Evolutionary conservation across 1,140 invertebrate species (phyloP).

Genomic region (Drosophila athabasca): DNA sequence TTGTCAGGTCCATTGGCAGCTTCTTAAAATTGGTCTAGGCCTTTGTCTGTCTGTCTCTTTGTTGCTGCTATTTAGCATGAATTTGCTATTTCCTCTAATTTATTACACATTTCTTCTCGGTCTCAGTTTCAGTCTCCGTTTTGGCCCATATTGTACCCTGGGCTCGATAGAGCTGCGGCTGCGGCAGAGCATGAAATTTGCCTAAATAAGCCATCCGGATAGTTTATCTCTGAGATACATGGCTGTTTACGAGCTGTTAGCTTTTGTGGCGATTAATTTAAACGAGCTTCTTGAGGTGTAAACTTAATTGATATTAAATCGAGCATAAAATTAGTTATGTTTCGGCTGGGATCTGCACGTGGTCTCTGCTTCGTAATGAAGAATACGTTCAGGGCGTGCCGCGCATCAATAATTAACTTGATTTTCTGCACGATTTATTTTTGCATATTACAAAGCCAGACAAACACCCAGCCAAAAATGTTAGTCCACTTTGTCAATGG

Average conservation of each 20-base stretch:
- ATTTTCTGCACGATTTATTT: slow-evolving; percentile 45
- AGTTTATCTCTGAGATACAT: slow-evolving; percentile 23
- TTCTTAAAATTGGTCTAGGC: slow-evolving; percentile 79
- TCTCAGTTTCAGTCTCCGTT: slow-evolving; percentile 3
- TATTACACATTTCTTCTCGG: slow-evolving; percentile 55
- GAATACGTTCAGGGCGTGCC: slow-evolving; percentile 49
- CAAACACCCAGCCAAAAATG: slow-evolving; percentile 49
- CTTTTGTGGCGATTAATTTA: slow-evolving; percentile 37
- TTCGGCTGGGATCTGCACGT: slow-evolving; percentile 37
- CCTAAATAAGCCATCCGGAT: slow-evolving; percentile 50
- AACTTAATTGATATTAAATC: slow-evolving; percentile 55
- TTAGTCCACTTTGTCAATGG: slow-evolving; percentile 18
- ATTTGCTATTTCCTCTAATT: slow-evolving; percentile 64
- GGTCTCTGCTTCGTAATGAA: slow-evolving; percentile 45
- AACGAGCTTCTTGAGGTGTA: slow-evolving; percentile 50
- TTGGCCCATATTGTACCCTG: slow-evolving; percentile 57
- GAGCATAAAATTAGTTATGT: slow-evolving; percentile 38
- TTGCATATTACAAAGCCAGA: slow-evolving; percentile 31
- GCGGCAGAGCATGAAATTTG: slow-evolving; percentile 14
- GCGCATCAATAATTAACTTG: slow-evolving; percentile 45
- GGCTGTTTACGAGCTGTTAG: slow-evolving; percentile 30
- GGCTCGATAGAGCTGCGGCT: slow-evolving; percentile 5
- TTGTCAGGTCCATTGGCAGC: slow-evolving; percentile 65
- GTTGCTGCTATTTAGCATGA: slow-evolving; percentile 68
- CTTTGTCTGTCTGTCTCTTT: slow-evolving; percentile 52